Base-by-base conservation (phyloP, 2,797 vertebrate genomes). In the Novumbra hubbsi region DNA sequence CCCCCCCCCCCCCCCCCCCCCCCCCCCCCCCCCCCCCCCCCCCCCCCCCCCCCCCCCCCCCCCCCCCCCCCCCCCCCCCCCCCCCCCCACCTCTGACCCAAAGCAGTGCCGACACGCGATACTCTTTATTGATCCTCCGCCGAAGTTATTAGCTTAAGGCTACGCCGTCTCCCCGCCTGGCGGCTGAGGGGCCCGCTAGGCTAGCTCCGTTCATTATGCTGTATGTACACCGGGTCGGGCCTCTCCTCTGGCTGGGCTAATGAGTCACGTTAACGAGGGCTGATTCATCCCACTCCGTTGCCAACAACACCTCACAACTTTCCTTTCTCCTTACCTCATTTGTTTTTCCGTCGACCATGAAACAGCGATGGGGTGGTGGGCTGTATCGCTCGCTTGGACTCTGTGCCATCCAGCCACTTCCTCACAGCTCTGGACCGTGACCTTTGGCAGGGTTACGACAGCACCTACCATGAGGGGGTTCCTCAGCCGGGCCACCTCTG, bases 181-280 rank as follows among this genome's bases (percentile, higher is more conserved):
- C 49, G 68, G 70, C 21, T 48, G 55, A 64, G 48, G 48, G 15
- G 48, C 60, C 38, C 7, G 55, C 55, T 72, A 63, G 57, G 45
- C 50, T 76, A 71, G 68, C 69, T 76, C 60, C 48, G 27, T 63
- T 69, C 73, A 71, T 70, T 70, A 67, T 38, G 32, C 19, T 38
- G 68, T 64, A 45, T 45, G 14, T 65, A 27, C 55, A 67, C 38
- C 66, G 74, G 68, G 60, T 71, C 62, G 70, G 70, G 74, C 19
- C 69, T 71, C 69, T 65, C 63, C 71, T 66, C 38, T 27, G 48
- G 49, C 74, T 76, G 8, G 49, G 30, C 68, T 55, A 71, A 76
- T 76, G 74, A 76, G 45, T 71, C 30, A 64, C 68, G 71, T 65
- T 77, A 74, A 79, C 75, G 73, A 75, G 64, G 45, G 32, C 73